Conservation (phyloP, 2,113 vertebrate genomes). For the Lepus europaeus region DNA sequence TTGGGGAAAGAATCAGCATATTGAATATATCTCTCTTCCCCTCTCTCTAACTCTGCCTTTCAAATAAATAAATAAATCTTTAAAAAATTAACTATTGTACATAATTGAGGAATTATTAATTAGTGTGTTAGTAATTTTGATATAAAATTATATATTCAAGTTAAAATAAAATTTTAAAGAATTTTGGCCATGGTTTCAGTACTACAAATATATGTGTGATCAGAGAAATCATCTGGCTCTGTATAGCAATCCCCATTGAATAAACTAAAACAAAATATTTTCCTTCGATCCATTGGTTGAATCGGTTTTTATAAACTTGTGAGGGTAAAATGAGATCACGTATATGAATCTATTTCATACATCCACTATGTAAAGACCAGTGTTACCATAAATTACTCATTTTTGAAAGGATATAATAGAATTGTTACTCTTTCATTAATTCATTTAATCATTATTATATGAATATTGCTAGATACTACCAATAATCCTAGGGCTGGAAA, state of each 20-base stretch:
- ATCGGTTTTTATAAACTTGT: background rate
- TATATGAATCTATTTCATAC: background rate
- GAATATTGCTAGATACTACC: background rate
- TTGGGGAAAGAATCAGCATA: too few species aligned
- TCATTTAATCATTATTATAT: background rate
- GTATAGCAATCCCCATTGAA: background rate
- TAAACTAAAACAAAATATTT: slow-evolving; percentile 32
- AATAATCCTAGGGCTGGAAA: background rate
- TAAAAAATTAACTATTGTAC: too few species aligned
- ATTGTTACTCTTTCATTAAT: background rate
- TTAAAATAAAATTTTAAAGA: slow-evolving; percentile 25
- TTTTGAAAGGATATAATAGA: background rate
- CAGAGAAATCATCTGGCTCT: background rate
- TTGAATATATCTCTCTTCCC: too few species aligned
- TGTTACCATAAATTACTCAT: background rate
- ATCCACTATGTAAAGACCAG: background rate
- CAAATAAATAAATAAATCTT: too few species aligned
- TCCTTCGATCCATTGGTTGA: background rate
- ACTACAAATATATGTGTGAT: background rate
- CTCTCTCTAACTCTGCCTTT: too few species aligned
- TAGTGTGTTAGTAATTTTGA: slow-evolving; percentile 7
- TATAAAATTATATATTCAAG: background rate
- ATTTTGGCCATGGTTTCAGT: background rate
- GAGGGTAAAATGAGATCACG: background rate
- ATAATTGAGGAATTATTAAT: slow-evolving; percentile 47